Evolutionary conservation across 37 sponge, comb jelly and placozoan species (phyloP).

Genomic region (Beroe forskalii): DNA sequence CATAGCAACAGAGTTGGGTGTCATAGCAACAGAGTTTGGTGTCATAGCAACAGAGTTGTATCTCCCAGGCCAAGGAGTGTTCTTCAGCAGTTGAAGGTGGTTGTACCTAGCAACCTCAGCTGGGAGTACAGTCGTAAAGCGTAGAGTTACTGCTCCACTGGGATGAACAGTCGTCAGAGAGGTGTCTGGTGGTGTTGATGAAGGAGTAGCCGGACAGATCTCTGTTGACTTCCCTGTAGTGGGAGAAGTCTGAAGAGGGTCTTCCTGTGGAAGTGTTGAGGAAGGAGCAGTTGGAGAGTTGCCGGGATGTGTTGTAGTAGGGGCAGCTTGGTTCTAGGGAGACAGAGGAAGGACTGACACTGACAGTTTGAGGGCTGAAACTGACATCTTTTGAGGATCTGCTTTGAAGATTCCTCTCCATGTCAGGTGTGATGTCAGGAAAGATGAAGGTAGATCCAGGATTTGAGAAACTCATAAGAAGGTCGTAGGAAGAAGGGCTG

Average conservation of each 20-base stretch:
- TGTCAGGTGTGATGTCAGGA: too few relatives aligned
- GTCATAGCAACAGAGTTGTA: not conserved
- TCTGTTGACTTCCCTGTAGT: not conserved
- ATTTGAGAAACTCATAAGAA: not conserved
- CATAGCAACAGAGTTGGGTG: not conserved
- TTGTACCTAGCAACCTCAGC: not conserved
- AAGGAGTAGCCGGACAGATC: too few relatives aligned
- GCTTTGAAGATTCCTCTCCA: too few relatives aligned
- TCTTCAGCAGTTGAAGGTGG: not conserved
- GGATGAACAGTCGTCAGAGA: not conserved
- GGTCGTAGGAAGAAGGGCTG: slow-evolving; percentile 24
- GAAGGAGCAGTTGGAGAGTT: not conserved
- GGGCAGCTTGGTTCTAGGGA: not conserved
- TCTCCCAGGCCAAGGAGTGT: not conserved
- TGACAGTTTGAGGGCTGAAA: too few relatives aligned
- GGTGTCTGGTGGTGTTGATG: not conserved
- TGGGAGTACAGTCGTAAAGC: slow-evolving; percentile 1
- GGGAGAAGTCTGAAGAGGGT: not conserved
- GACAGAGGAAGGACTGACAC: too few relatives aligned
- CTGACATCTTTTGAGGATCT: too few relatives aligned
- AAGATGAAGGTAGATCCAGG: not conserved
- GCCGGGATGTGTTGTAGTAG: not conserved
- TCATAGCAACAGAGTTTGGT: not conserved
- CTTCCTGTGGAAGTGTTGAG: not conserved
- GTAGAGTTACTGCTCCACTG: not conserved